Evolutionary conservation across 2,888 invertebrate genomes (phyloP).

Genomic region (Trichopoda pennipes): DNA sequence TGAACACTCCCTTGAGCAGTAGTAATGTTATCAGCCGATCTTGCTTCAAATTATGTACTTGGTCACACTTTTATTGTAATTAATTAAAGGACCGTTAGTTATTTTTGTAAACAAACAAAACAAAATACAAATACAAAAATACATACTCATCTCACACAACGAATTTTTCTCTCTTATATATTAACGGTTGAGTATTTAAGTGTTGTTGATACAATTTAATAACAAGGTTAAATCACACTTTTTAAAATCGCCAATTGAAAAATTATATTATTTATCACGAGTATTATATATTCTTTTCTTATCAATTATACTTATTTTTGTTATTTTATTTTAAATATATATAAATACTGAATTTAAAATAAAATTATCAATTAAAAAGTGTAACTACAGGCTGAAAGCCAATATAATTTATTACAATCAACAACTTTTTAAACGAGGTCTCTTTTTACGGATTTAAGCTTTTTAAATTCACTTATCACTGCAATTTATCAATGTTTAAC

Average conservation of each 20-base stretch:
- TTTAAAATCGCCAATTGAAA: constrained; percentile 47
- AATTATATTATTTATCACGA: background rate
- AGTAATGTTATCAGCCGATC: no score
- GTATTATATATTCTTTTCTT: constrained; percentile 13
- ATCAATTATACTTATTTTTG: constrained; percentile 19
- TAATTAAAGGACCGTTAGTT: constrained; percentile 27
- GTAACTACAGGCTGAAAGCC: background rate
- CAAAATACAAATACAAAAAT: constrained; percentile 1
- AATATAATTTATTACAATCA: constrained; percentile 5
- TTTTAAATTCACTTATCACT: constrained; percentile 29
- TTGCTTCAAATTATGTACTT: background rate
- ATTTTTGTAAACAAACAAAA: no score
- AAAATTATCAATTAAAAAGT: constrained; percentile 35
- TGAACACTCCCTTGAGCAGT: no score
- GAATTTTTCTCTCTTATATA: background rate
- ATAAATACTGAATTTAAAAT: constrained; percentile 36
- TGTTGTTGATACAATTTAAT: constrained; percentile 46
- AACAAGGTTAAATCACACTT: constrained; percentile 64
- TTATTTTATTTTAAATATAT: constrained; percentile 15
- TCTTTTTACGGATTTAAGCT: background rate
- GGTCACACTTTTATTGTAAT: constrained; percentile 5
- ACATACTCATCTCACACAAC: background rate
- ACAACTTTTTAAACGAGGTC: constrained; percentile 5
- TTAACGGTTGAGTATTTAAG: background rate
- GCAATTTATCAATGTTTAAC: constrained; percentile 29